Percentiles rank a stretch among this genome's conserved stretches.
Conservation (phyloP, 2,888 invertebrate species). For the Ophion slaviceki region DNA sequence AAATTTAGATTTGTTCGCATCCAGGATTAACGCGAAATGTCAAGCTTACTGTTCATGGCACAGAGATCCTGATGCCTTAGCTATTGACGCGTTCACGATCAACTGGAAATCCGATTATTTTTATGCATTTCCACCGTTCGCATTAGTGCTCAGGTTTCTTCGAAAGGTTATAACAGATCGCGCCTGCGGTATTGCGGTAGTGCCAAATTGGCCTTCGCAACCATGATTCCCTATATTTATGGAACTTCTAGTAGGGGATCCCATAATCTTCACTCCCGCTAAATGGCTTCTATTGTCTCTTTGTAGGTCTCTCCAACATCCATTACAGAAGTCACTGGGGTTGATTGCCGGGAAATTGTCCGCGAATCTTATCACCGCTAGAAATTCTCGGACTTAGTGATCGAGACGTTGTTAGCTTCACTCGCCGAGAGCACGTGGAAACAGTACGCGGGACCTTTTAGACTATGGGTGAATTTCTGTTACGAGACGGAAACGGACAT, state of each 20-base stretch:
- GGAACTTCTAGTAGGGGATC: slow-evolving; percentile 23
- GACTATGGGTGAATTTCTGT: slow-evolving; percentile 39
- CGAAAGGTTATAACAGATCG: slow-evolving; percentile 36
- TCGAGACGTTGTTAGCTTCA: slow-evolving; percentile 49
- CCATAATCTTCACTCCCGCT: slow-evolving; percentile 19
- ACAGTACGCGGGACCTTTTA: slow-evolving; percentile 39
- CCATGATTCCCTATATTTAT: not conserved
- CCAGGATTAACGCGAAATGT: slow-evolving; percentile 59
- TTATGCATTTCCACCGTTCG: slow-evolving; percentile 64
- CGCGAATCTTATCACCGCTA: slow-evolving; percentile 33
- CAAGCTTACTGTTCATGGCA: slow-evolving; percentile 55
- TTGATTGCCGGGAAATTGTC: slow-evolving; percentile 49
- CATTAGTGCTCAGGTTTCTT: slow-evolving; percentile 37
- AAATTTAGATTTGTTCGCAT: slow-evolving; percentile 41
- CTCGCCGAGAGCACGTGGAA: slow-evolving; percentile 39
- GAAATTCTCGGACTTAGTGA: slow-evolving; percentile 53
- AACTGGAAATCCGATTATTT: slow-evolving; percentile 48
- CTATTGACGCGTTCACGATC: slow-evolving; percentile 59
- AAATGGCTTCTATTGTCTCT: slow-evolving; percentile 28
- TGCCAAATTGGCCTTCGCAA: too few relatives aligned
- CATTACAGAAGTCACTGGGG: slow-evolving; percentile 28
- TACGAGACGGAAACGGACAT: slow-evolving; percentile 13
- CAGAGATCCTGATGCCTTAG: slow-evolving; percentile 58
- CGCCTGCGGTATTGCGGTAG: too few relatives aligned
- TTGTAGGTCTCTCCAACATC: slow-evolving; percentile 49